These are phyloP conservation scores for Yponomeuta plumbellus DNA, from an alignment of 2,888 invertebrate genomes.

Conservation along the genomic window DNA sequence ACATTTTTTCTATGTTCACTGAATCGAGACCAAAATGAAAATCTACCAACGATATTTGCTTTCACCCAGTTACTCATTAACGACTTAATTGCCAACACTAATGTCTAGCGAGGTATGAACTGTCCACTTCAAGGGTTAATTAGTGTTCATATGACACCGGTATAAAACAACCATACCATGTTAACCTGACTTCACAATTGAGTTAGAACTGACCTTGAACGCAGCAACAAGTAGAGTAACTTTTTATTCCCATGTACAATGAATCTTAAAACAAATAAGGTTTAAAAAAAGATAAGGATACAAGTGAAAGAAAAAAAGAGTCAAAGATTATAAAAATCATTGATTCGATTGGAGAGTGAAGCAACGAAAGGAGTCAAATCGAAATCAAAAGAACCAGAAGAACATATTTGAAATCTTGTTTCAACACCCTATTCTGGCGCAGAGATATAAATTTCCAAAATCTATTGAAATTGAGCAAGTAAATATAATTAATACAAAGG, in stretches of 20 bases:
- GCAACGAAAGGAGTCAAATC: too few species aligned
- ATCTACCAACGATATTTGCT: neutral
- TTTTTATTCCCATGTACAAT: neutral
- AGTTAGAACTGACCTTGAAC: conserved; percentile 3
- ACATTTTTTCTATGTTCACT: neutral
- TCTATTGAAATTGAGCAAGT: neutral
- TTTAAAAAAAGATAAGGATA: too few species aligned
- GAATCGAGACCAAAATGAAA: neutral
- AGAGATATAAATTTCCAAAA: too few species aligned
- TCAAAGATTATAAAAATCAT: too few species aligned
- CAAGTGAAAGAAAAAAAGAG: too few species aligned
- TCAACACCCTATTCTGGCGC: too few species aligned
- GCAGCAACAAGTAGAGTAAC: neutral
- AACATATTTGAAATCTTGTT: too few species aligned
- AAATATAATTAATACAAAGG: neutral
- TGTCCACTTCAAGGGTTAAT: conserved; percentile 9
- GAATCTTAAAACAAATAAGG: too few species aligned
- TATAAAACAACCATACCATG: conserved; percentile 5
- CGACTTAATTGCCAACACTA: neutral
- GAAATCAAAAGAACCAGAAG: too few species aligned
- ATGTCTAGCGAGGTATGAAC: conserved; percentile 2
- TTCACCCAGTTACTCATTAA: neutral
- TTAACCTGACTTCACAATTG: neutral
- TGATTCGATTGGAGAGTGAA: too few species aligned
- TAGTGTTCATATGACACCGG: neutral